Evolutionary conservation across 2,113 vertebrate species (phyloP), one percentile per base, ranked within the genome.

Genomic region (Peucedramus taeniatus): DNA sequence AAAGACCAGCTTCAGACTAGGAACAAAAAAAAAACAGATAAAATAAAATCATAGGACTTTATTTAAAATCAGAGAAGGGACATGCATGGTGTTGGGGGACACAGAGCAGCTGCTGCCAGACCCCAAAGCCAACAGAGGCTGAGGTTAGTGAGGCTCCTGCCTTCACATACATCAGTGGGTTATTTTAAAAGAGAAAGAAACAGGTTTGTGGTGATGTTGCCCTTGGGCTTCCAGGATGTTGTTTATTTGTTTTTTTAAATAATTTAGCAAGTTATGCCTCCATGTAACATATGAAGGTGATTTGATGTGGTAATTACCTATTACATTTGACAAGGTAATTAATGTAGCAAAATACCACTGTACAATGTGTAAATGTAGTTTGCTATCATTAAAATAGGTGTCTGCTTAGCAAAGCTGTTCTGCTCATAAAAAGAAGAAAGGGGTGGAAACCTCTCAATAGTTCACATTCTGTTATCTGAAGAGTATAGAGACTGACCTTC

Each of bases 281-380:
- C 81, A 54, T 37, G n/a, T 92, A 93, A 97, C 37, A 89, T 88
- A 96, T 35, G 94, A 97, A 97, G 97, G 97, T 94, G 97, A 98
- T 97, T 95, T 98, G 97, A 98, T 97, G 94, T 96, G 95, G 96
- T 98, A 98, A 98, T 97, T 98, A 97, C 97, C 97, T 98, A 97
- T 97, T 98, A 97, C 95, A 91, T 97, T 97, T 98, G 97, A 98
- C 97, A 98, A 96, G 96, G 98, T 97, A 98, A 98, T 98, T 98
- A 98, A 98, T 96, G 97, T 95, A 96, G 96, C 94, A 98, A 98
- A 98, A 98, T 98, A 98, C 97, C 96, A 93, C 95, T 90, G 93
- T 96, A 98, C 97, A 96, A 96, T 91, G 95, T 93, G 95, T 93
- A 97, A 97, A 97, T 97, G 97, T 91, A 96, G 96, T 90, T 96